Conservation (phyloP, 2,888 invertebrate genomes). For the Spilarctia lutea region DNA sequence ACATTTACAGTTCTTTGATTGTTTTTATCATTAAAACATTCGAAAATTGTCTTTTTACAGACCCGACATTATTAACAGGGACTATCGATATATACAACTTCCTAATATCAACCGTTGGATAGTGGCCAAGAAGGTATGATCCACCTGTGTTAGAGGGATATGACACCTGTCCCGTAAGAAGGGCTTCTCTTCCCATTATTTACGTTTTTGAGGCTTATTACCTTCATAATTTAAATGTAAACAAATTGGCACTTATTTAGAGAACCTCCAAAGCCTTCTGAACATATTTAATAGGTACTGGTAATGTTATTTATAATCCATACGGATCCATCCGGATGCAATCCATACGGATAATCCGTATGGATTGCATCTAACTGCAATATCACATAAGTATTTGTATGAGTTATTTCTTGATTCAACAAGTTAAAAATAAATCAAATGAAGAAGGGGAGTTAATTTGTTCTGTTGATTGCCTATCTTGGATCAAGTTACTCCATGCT, state of each 20-base stretch:
- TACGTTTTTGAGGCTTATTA: neutral
- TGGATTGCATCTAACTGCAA: neutral
- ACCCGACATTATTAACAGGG: too few species aligned
- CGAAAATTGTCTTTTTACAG: too few species aligned
- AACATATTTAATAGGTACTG: neutral
- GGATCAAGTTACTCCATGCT: conserved; percentile 38
- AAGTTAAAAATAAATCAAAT: neutral
- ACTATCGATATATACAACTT: neutral
- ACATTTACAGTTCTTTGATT: too few species aligned
- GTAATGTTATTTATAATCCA: neutral
- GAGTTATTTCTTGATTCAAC: too few species aligned
- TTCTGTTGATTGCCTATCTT: conserved; percentile 45
- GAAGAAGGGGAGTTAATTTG: conserved; percentile 54
- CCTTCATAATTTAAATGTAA: neutral
- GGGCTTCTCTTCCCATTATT: neutral
- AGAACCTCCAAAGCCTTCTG: neutral
- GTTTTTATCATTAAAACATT: too few species aligned
- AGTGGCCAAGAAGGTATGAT: too few species aligned
- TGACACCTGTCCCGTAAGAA: neutral
- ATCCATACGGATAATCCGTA: too few species aligned
- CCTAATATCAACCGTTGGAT: too few species aligned
- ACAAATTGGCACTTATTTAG: neutral
- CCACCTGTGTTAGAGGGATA: neutral
- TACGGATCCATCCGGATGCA: too few species aligned
- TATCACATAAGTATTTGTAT: neutral